These are phyloP conservation scores for Rhinopomastus cyanomelas DNA, from an alignment of 2,113 vertebrate species.

Conservation along the genomic window DNA sequence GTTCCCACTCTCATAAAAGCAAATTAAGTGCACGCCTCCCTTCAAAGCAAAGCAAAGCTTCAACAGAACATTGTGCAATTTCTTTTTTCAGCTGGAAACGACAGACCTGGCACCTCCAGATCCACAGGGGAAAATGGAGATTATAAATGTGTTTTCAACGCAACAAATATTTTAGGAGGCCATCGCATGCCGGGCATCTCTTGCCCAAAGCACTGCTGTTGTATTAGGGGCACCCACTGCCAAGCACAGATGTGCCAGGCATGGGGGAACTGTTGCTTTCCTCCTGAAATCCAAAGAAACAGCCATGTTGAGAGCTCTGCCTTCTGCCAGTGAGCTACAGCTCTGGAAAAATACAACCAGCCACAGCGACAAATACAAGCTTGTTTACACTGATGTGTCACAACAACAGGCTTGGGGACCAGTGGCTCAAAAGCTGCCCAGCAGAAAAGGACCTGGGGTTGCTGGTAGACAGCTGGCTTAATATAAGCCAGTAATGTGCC, in stretches of 20 bases:
- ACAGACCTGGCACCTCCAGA: neutral
- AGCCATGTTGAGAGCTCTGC: neutral
- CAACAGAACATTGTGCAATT: neutral
- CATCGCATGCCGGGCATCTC: neutral
- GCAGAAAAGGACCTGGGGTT: too few relatives aligned
- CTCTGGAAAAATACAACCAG: conserved; percentile 30
- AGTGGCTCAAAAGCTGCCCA: too few relatives aligned
- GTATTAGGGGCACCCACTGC: neutral
- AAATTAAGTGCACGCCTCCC: neutral
- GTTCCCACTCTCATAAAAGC: neutral
- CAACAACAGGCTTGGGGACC: too few relatives aligned
- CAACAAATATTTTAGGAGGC: neutral
- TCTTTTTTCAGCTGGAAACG: neutral
- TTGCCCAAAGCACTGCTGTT: neutral
- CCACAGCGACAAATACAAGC: neutral
- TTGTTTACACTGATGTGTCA: neutral
- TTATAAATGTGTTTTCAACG: neutral
- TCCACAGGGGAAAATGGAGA: neutral
- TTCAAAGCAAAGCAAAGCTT: neutral
- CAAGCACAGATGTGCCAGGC: neutral
- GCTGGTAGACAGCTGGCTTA: too few relatives aligned
- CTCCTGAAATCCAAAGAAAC: neutral
- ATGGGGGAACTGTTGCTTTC: neutral
- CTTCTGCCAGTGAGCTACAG: neutral
- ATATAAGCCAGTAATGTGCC: too few relatives aligned